These are phyloP conservation scores for Pandion haliaetus DNA, from an alignment of 2,113 vertebrate species.

Conservation along the genomic window DNA sequence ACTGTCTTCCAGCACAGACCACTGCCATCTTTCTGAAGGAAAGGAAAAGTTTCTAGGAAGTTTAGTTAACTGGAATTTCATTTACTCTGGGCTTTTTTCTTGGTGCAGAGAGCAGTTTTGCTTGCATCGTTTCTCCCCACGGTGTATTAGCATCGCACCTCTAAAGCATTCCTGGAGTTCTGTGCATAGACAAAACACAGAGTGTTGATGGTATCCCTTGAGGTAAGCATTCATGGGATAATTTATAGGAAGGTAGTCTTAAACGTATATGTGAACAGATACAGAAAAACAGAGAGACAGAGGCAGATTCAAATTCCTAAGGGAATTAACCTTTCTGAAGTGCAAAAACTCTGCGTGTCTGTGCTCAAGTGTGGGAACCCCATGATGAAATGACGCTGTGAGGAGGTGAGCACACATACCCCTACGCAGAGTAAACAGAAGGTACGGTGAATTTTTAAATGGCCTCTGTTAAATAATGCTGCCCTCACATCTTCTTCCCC, in stretches of 20 bases:
- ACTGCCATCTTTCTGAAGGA: background rate
- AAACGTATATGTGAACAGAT: rapidly evolving
- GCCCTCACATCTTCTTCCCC: background rate
- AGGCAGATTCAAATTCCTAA: background rate
- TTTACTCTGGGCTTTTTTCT: background rate
- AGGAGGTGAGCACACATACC: background rate
- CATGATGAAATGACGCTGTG: rapidly evolving
- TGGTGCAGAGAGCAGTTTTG: background rate
- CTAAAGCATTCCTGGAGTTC: background rate
- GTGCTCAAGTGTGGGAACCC: background rate
- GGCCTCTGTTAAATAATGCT: background rate
- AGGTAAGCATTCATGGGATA: background rate
- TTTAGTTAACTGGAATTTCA: background rate
- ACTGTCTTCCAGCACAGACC: background rate
- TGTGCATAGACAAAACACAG: background rate
- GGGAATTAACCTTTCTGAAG: background rate
- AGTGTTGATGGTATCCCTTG: background rate
- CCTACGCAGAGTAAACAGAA: background rate
- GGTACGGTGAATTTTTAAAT: background rate
- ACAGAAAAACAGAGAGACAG: background rate
- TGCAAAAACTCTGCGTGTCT: background rate
- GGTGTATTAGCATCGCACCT: background rate
- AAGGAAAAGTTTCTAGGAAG: background rate
- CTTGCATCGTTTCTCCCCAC: background rate
- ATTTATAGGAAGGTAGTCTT: background rate